Evolutionary conservation across 2,888 invertebrate species (phyloP), one percentile per base, ranked within the genome.

Genomic region (Xanthostigma xanthostigma): DNA sequence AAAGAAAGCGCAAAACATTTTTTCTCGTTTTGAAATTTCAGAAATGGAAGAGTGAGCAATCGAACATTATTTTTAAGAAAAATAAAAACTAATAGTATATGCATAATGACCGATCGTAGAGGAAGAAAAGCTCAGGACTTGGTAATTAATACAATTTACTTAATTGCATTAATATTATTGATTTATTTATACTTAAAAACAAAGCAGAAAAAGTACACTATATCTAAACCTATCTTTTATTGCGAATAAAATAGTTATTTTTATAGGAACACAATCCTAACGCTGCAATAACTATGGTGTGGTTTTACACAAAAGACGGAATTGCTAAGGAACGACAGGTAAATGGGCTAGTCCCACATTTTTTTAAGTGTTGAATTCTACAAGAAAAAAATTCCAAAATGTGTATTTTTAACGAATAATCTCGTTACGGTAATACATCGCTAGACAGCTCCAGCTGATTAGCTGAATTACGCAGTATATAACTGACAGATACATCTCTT

Each of bases 51-150:
- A 27, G 27, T 27, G 1, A 6, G 27, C 27, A 27, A 27, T 27
- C 41, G 50, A 27, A 48, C 36, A 40, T 53, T 71, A 3, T 54
- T 69, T 2, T 55, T 73, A 14, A 61, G 68, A 14, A 62, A 68
- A 41, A 59, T 68, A 36, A 67, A 69, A 43, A 59, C 67, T 9
- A 65, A 68, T 45, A 70, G 70, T 36, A 70, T 73, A 48, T 62
- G 69, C n/a, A 62, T 73, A 49, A 64, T 66, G 50, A 71, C 72
- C 0, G 70, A 71, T 49, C 60, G 56, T 27, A 61, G 67, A 9
- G 69, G 72, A 49, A 62, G 58, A 49, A 73, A 74, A 62, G 53
- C 60, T 2, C 56, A 60, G 35, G 64, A 73, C 48, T 56, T 73
- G 54, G 73, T 71, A 64, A 64, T 59, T 55, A 45, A 36, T n/a